Evolutionary conservation across 2,797 vertebrate species (phyloP), one percentile per base, ranked within the genome.

Genomic region (Discoglossus pictus): DNA sequence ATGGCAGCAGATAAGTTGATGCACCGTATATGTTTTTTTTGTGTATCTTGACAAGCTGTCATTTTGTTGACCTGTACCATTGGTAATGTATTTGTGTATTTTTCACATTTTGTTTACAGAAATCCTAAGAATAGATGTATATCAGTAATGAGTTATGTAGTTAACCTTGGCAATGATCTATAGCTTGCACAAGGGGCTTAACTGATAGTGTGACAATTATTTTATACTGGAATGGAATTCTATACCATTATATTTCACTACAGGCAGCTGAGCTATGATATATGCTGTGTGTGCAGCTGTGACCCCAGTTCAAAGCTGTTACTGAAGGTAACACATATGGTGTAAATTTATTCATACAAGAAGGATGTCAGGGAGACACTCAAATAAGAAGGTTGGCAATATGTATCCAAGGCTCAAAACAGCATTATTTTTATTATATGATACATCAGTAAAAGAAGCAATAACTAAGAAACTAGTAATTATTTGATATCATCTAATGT

Each of bases 341-440:
- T 74, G 61, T 54, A 59, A 76, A 74, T 74, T 61, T 75, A 79
- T 78, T 80, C 69, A 74, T 51, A 73, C 72, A 64, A 75, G 74
- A 48, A 73, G 11, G 51, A 65, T 59, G 64, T 55, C 64, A 64
- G n/a, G n/a, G n/a, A n/a, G n/a, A n/a, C n/a, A n/a, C n/a, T n/a
- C n/a, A n/a, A n/a, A n/a, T n/a, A n/a, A n/a, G n/a, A n/a, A n/a
- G n/a, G n/a, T n/a, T n/a, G n/a, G n/a, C n/a, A n/a, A n/a, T n/a
- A n/a, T n/a, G n/a, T n/a, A n/a, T n/a, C n/a, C n/a, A n/a, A n/a
- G n/a, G n/a, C n/a, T n/a, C n/a, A n/a, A n/a, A n/a, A n/a, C n/a
- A n/a, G n/a, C n/a, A n/a, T n/a, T n/a, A n/a, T n/a, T n/a, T n/a
- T n/a, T n/a, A n/a, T n/a, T n/a, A n/a, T n/a, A n/a, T n/a, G n/a